Conservation (phyloP, 2,113 vertebrate genomes). For the Osmerus mordax region DNA sequence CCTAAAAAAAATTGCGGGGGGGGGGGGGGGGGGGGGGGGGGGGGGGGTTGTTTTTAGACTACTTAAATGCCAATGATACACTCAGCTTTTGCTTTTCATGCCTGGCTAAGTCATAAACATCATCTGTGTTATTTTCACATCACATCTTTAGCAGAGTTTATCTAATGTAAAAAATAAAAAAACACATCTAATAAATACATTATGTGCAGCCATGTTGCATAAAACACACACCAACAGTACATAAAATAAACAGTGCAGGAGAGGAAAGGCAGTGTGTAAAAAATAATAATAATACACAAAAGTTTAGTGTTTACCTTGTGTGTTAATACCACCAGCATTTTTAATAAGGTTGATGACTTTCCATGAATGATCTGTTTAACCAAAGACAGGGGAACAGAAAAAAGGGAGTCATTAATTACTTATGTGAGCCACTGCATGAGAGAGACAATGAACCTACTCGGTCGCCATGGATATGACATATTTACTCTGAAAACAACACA, state of each 20-base stretch:
- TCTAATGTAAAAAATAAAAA: too few species aligned
- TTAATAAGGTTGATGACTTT: conserved; percentile 89
- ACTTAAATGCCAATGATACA: not conserved
- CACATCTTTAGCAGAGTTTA: not conserved
- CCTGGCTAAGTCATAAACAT: not conserved
- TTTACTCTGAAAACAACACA: conserved; percentile 99
- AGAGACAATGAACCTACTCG: conserved; percentile 99
- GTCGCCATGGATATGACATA: conserved; percentile 99
- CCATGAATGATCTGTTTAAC: conserved; percentile 99
- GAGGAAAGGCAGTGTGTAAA: conserved; percentile 36
- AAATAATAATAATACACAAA: conserved; percentile 35
- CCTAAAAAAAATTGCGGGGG: not conserved
- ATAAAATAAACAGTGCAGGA: not conserved
- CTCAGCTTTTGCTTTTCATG: not conserved
- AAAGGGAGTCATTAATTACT: conserved; percentile 99
- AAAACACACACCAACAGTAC: not conserved
- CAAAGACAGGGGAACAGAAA: conserved; percentile 89
- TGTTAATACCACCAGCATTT: conserved; percentile 82
- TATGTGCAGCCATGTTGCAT: conserved; percentile 21
- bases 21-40: too few species aligned
- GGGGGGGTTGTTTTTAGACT: not conserved
- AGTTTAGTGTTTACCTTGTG: conserved; percentile 86
- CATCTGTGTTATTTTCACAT: not conserved
- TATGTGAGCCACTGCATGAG: conserved; percentile 99
- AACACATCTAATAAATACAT: too few species aligned